Evolutionary conservation across 1,140 invertebrate species (phyloP).

Genomic region (Drosophila pseudoobscura): DNA sequence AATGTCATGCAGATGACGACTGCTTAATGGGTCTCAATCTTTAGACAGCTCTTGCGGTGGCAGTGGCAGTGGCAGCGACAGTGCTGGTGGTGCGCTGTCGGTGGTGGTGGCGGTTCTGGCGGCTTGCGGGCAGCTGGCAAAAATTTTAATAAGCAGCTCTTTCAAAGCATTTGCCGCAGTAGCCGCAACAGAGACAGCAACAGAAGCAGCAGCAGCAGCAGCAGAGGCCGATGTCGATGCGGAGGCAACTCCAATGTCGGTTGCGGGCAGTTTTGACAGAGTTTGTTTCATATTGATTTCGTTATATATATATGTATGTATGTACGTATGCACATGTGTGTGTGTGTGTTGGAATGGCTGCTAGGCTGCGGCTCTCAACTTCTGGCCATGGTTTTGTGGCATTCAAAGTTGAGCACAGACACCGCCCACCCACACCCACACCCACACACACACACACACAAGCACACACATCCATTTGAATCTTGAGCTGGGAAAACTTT

Average conservation of each 20-base stretch:
- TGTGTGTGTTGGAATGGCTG: background rate
- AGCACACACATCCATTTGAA: slow-evolving; percentile 2
- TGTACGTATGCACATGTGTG: slow-evolving; percentile 5
- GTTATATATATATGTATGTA: slow-evolving; percentile 1
- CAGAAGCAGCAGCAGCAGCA: background rate
- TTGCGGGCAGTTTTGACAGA: slow-evolving; percentile 55
- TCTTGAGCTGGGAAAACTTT: slow-evolving; percentile 27
- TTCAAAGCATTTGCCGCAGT: slow-evolving; percentile 65
- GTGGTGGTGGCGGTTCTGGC: background rate
- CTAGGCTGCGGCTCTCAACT: slow-evolving; percentile 42
- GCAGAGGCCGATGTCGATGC: background rate
- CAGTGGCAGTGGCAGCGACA: background rate
- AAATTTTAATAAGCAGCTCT: slow-evolving; percentile 79
- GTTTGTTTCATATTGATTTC: slow-evolving; percentile 72
- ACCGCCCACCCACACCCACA: background rate
- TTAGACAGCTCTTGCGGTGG: background rate
- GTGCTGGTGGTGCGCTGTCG: background rate
- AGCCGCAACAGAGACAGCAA: slow-evolving; percentile 40
- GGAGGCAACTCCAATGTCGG: slow-evolving; percentile 13
- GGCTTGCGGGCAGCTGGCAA: slow-evolving; percentile 47
- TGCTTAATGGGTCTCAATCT: slow-evolving; percentile 63
- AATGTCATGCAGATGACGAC: slow-evolving; percentile 79
- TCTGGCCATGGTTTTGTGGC: slow-evolving; percentile 61
- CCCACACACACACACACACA: background rate
- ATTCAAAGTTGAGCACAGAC: slow-evolving; percentile 44